These are phyloP conservation scores for Cyprinodon variegatus DNA, from an alignment of 2,113 vertebrate genomes.

Conservation along the genomic window DNA sequence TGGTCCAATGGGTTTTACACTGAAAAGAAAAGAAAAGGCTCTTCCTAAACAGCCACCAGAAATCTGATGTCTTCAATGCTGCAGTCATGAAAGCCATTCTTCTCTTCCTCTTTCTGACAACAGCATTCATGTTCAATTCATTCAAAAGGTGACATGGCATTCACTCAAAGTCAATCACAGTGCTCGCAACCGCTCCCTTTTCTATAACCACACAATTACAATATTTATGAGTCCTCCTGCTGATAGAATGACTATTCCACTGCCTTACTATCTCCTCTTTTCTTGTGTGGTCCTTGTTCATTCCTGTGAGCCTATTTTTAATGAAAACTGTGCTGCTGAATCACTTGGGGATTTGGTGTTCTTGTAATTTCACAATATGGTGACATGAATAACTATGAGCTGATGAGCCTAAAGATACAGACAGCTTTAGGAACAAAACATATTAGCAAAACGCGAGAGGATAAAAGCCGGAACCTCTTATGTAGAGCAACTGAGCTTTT, in stretches of 20 bases:
- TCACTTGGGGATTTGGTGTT: conserved; percentile 63
- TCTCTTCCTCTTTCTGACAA: conserved; percentile 35
- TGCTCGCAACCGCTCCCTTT: conserved; percentile 54
- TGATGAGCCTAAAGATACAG: conserved; percentile 59
- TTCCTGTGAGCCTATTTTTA: conserved; percentile 70
- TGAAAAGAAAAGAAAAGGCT: conserved; percentile 15
- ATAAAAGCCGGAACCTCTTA: conserved; percentile 48
- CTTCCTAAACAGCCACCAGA: conserved; percentile 20
- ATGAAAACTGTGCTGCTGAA: conserved; percentile 73
- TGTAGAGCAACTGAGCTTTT: conserved; percentile 32
- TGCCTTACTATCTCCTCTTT: conserved; percentile 36
- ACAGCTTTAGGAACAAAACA: conserved; percentile 66
- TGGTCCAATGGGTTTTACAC: conserved; percentile 7
- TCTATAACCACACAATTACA: conserved; percentile 79
- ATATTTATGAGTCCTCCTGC: conserved; percentile 80
- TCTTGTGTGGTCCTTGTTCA: conserved; percentile 60
- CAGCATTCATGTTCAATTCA: conserved; percentile 61
- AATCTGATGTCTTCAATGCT: conserved; percentile 55
- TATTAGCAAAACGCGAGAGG: conserved; percentile 60
- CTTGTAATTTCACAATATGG: conserved; percentile 73
- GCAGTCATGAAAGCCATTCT: conserved; percentile 52
- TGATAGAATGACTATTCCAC: conserved; percentile 72
- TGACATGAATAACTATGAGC: conserved; percentile 74
- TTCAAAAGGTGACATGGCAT: conserved; percentile 66
- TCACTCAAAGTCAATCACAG: conserved; percentile 74